Conservation (phyloP, 2,113 vertebrate genomes). For the Brachypodius melanocephalos region DNA sequence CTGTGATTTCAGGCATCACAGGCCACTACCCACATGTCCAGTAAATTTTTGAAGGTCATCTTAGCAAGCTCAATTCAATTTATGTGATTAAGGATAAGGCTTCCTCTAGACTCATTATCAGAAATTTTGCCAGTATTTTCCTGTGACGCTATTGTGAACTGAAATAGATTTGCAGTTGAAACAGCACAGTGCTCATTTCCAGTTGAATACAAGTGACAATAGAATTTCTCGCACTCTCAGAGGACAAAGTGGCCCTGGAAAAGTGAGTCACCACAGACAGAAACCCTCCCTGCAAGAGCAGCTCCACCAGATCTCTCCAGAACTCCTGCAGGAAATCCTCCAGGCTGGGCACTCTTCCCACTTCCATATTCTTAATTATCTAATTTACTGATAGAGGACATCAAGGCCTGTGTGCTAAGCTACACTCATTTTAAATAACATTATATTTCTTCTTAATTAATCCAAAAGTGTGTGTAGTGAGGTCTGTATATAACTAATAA, state of each 20-base stretch:
- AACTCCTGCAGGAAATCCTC: not conserved
- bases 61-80: not conserved
- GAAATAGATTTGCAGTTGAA: not conserved
- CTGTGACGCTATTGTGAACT: not conserved
- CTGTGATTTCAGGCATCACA: not conserved
- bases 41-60: not conserved
- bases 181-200: not conserved
- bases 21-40: not conserved
- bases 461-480: not conserved
- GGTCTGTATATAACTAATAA: not conserved
- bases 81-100: not conserved
- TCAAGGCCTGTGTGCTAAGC: not conserved
- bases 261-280: not conserved
- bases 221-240: not conserved
- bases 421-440: not conserved
- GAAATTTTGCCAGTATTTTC: not conserved
- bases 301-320: not conserved
- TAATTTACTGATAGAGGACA: not conserved
- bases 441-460: slow-evolving; percentile 31
- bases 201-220: not conserved
- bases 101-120: not conserved
- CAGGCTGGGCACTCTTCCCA: slow-evolving; percentile 15
- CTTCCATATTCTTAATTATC: not conserved
- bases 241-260: not conserved
- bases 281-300: not conserved